Conservation (phyloP, 2,797 vertebrate genomes). For the Naso thynnoides region DNA sequence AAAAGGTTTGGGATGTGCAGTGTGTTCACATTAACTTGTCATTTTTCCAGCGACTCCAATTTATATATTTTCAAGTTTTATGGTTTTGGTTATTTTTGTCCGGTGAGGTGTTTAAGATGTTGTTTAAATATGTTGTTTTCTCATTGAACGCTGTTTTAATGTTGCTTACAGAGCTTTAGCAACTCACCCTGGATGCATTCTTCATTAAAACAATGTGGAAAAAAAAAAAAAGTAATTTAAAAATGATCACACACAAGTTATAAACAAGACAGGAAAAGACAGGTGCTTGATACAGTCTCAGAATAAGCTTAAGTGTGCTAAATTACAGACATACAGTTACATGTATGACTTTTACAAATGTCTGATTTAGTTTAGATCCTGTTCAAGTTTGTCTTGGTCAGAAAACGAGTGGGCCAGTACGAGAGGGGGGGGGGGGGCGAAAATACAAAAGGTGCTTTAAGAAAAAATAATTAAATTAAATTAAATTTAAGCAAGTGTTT, state of each 20-base stretch:
- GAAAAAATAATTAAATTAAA: slow-evolving; percentile 5
- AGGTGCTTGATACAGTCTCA: slow-evolving; percentile 44
- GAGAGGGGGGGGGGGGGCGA: neutral
- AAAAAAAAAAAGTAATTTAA: slow-evolving; percentile 4
- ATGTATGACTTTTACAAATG: slow-evolving; percentile 11
- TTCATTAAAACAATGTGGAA: slow-evolving; percentile 34
- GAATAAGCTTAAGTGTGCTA: slow-evolving; percentile 48
- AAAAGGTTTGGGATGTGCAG: neutral
- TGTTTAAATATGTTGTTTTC: slow-evolving; percentile 13
- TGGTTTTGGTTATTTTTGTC: neutral
- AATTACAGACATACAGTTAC: slow-evolving; percentile 56
- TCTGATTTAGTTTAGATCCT: slow-evolving; percentile 49
- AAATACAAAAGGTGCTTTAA: slow-evolving; percentile 65
- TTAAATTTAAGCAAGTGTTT: slow-evolving; percentile 45
- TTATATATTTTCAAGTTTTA: too few relatives aligned
- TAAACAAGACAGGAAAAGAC: slow-evolving; percentile 38
- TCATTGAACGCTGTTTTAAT: neutral
- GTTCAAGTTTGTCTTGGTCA: slow-evolving; percentile 50
- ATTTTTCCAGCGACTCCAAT: neutral
- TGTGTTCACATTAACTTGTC: neutral
- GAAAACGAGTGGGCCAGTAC: slow-evolving; percentile 19
- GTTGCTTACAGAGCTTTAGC: slow-evolving; percentile 45
- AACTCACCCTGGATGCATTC: slow-evolving; percentile 38
- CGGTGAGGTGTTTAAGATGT: too few relatives aligned
- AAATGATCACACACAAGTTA: slow-evolving; percentile 28